Base-by-base conservation (phyloP, 2,888 invertebrate genomes). In the Chrysolina oricalcia region DNA sequence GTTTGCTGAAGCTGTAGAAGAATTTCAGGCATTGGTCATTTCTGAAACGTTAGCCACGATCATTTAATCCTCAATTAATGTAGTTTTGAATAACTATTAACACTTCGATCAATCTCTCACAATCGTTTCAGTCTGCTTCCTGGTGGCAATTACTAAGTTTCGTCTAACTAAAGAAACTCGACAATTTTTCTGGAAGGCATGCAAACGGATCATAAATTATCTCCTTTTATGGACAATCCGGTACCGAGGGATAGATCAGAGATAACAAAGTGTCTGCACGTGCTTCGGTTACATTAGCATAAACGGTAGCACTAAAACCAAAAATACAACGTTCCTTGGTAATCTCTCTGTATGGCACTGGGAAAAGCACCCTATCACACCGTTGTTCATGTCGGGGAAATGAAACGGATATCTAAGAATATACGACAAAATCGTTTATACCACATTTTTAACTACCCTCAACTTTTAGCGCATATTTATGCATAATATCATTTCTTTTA, bases 261-360 rank as follows among this genome's bases (percentile, higher is more conserved):
- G 80, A 77, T 80, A 81, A 80, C 80, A 81, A 81, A 81, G 77
- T 81, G 78, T 76, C 72, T 75, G 80, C 82, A 81, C 83, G 83
- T 83, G 80, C 81, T 79, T 53, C 65, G 68, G 50, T 72, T 76
- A 77, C 78, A 83, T 84, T 83, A 82, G 81, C 82, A 83, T 85
- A 83, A 85, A 84, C 82, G 81, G 79, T 80, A 82, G 82, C 81
- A 83, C 78, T 74, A 81, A 80, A 76, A 78, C 76, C 80, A 79
- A 82, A 82, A 82, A 82, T 79, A 81, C 80, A 78, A 75, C 79
- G 73, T 78, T 83, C 81, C 78, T 80, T 80, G 82, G 84, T 82
- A 82, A 84, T 84, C 83, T 83, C 84, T 81, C 83, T 78, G 79
- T 78, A 79, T 83, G 82, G 81, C 84, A 82, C 82, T 77, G 75